phyloP scores from a whole-genome alignment of 2,888 invertebrate species.

The Molorchus minor region DNA sequence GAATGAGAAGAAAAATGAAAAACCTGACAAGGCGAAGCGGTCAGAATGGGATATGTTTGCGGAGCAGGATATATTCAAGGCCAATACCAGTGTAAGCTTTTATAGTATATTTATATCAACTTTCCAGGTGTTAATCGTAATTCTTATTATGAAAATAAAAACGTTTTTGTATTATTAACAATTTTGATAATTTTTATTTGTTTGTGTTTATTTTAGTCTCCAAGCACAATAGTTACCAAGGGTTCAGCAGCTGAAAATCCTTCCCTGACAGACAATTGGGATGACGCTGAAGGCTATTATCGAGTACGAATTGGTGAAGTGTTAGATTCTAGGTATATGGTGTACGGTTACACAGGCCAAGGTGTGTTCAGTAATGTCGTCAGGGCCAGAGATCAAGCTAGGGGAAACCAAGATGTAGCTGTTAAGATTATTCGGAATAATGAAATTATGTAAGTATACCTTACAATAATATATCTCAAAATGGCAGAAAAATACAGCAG shows the following conservation, averaged over 20 bases:
- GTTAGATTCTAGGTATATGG: constrained; percentile 89
- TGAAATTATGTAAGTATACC: constrained; percentile 85
- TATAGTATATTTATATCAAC: too few species aligned
- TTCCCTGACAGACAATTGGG: constrained; percentile 98
- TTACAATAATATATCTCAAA: not conserved
- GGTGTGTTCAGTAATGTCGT: constrained; percentile 99
- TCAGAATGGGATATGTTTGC: constrained; percentile 92
- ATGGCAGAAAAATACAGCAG: too few species aligned
- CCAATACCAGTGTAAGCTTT: constrained; percentile 55
- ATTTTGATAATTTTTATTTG: too few species aligned
- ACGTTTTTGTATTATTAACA: too few species aligned
- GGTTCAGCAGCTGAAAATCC: constrained; percentile 80
- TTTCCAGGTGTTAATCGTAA: constrained; percentile 20
- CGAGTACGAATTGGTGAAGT: constrained; percentile 94
- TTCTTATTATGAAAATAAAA: constrained; percentile 7
- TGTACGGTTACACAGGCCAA: constrained; percentile 98
- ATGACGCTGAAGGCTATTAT: constrained; percentile 99
- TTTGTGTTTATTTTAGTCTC: constrained; percentile 66
- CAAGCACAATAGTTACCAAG: constrained; percentile 66
- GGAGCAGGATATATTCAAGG: constrained; percentile 83
- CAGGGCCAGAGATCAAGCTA: constrained; percentile 88
- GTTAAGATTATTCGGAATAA: constrained; percentile 99
- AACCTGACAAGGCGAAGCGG: constrained; percentile 72
- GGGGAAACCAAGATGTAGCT: constrained; percentile 90
- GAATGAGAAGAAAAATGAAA: constrained; percentile 52